A percentile compares a stretch with the other conserved stretches of the same genome.
Evolutionary conservation across 92 coral and sea anemone species (phyloP).

Genomic region (Meandrina meandrites): DNA sequence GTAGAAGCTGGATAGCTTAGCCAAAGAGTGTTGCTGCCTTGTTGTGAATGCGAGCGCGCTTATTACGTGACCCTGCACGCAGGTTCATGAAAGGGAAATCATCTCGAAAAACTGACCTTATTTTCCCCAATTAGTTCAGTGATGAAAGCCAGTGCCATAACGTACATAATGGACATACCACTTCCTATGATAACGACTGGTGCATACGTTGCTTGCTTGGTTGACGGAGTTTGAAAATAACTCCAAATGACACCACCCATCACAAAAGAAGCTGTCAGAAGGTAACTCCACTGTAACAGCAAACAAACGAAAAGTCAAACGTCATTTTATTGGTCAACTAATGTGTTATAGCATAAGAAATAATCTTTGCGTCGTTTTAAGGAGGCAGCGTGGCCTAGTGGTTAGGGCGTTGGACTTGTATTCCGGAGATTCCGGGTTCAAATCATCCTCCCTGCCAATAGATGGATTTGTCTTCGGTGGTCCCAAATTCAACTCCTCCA

Average conservation of each 20-base stretch:
- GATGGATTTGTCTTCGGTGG: too few relatives aligned
- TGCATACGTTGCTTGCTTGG: slow-evolving; percentile 4
- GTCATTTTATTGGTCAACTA: neutral
- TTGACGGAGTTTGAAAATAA: slow-evolving; percentile 20
- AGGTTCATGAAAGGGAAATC: neutral
- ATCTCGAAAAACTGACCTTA: slow-evolving; percentile 3
- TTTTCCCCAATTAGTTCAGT: slow-evolving; percentile 11
- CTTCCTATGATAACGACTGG: slow-evolving; percentile 11
- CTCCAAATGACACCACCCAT: neutral
- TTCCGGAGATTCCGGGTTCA: too few relatives aligned
- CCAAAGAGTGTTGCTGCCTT: too few relatives aligned
- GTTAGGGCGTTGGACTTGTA: too few relatives aligned
- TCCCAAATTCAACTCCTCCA: too few relatives aligned
- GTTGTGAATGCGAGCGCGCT: too few relatives aligned
- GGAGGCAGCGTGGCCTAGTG: too few relatives aligned
- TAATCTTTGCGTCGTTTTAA: too few relatives aligned
- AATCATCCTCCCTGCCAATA: too few relatives aligned
- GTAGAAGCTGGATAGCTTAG: too few relatives aligned
- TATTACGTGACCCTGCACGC: too few relatives aligned
- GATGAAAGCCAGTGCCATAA: slow-evolving; percentile 10
- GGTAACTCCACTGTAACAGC: slow-evolving; percentile 11
- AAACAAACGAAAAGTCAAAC: neutral
- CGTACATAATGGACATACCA: slow-evolving; percentile 32
- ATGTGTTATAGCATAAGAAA: too few relatives aligned
- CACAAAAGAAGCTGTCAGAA: neutral